Evolutionary conservation across 2,888 invertebrate genomes (phyloP).

Genomic region (Odontomyia ornata): DNA sequence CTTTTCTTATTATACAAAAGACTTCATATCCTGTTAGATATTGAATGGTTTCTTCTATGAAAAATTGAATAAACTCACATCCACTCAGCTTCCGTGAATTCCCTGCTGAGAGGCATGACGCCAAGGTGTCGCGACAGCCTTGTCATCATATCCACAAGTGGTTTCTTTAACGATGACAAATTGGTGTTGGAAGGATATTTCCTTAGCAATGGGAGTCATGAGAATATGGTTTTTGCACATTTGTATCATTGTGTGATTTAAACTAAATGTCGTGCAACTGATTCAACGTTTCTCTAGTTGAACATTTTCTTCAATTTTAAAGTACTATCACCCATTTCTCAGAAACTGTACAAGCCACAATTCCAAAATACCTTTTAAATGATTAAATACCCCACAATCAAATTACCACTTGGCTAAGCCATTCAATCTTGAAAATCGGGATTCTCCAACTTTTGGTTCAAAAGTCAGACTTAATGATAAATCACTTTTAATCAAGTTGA

Average conservation of each 20-base stretch:
- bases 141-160: constrained; percentile 20
- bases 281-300: too few relatives aligned
- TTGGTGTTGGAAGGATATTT: constrained; percentile 5
- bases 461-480: constrained; percentile 1
- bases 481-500: constrained; percentile 19
- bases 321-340: too few relatives aligned
- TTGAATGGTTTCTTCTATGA: constrained; percentile 3
- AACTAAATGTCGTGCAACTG: too few relatives aligned
- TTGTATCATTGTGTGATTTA: too few relatives aligned
- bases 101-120: not conserved
- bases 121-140: constrained; percentile 3
- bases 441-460: not conserved
- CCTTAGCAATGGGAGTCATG: not conserved
- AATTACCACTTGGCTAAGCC: too few relatives aligned
- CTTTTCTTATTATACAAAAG: not conserved
- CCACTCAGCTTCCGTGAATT: not conserved
- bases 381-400: too few relatives aligned
- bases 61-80: constrained; percentile 16
- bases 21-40: not conserved
- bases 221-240: not conserved
- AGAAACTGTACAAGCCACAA: too few relatives aligned
- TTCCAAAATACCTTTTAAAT: too few relatives aligned
- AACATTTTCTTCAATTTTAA: too few relatives aligned
- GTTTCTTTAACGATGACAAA: constrained; percentile 29
- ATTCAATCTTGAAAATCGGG: too few relatives aligned